Percentiles rank a stretch among this genome's conserved stretches.
These are phyloP conservation scores for Drosophila formosana DNA, from an alignment of 2,888 invertebrate genomes.

Conservation along the genomic window DNA sequence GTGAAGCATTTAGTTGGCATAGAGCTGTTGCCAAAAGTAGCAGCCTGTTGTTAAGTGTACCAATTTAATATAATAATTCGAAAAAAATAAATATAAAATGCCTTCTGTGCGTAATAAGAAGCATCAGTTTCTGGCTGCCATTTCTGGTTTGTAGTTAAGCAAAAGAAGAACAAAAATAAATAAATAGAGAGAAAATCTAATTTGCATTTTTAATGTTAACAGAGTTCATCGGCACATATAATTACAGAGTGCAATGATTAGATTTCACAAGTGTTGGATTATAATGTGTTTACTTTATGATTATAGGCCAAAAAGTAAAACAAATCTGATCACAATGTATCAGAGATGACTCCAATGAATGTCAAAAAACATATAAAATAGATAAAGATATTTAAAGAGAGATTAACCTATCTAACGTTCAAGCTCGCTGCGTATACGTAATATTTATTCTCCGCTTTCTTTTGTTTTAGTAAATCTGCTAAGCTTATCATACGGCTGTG, in stretches of 20 bases:
- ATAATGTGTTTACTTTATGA: neutral
- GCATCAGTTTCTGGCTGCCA: conserved; percentile 23
- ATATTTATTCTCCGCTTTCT: neutral
- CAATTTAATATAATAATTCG: neutral
- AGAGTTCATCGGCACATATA: neutral
- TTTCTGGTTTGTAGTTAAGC: conserved; percentile 19
- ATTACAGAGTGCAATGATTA: neutral
- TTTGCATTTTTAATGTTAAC: neutral
- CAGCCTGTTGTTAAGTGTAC: neutral
- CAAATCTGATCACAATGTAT: neutral
- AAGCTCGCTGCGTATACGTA: neutral
- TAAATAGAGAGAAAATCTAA: neutral
- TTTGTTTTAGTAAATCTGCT: conserved; percentile 16
- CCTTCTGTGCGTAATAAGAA: neutral
- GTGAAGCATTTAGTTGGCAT: neutral
- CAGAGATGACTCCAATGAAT: neutral
- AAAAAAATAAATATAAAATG: conserved; percentile 1
- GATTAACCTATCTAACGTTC: neutral
- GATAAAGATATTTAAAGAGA: neutral
- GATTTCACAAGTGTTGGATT: neutral
- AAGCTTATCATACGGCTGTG: conserved; percentile 24
- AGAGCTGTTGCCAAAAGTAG: neutral
- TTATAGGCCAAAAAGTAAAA: neutral
- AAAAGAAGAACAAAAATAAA: neutral
- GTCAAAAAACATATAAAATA: neutral